Evolutionary conservation across 1,140 invertebrate genomes (phyloP), one percentile per base, ranked within the genome.

Genomic region (Ostrea edulis): DNA sequence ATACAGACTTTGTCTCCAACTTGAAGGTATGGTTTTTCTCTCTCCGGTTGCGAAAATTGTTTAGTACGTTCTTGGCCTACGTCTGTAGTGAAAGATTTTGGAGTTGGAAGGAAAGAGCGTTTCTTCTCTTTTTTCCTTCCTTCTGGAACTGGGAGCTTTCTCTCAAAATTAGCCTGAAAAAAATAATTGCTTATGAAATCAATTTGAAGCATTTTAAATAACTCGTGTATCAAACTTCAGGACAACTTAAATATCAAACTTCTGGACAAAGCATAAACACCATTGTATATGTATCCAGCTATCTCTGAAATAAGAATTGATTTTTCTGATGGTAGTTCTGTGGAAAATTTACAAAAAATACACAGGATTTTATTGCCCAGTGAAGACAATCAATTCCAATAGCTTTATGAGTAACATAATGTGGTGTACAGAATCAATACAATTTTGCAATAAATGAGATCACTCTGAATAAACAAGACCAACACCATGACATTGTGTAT

Each of bases 1-100:
- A 94, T 93, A 68, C 85, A 90, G 3, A 94, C 91, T 84, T 90
- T 88, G 25, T 91, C 91, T 5, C 93, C 92, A 1, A 91, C 86
- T 22, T 85, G 71, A 68, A 87, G 22, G 9, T 53, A 22, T 14
- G 77, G 51, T 53, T 82, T 58, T 1, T 25, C 17, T 14, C 14
- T 68, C 22, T 58, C 62, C 20, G 51, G 22, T 52, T 51, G 54
- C 68, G 81, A 22, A 86, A 86, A 29, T 87, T 62, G 4, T 53
- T 68, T 17, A 29, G 54, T 53, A 86, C 81, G 22, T 65, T 89
- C 62, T 90, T 88, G 44, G 12, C 53, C 22, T 25, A 54, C n/a
- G 20, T 83, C 84, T 54, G 65, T 8, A 51, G 53, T 71, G 85
- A 86, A 88, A 20, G 82, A 87, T 84, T 90, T 89, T 22, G 91